Base-by-base conservation (phyloP, 2,113 vertebrate species). In the Saiga tatarica region DNA sequence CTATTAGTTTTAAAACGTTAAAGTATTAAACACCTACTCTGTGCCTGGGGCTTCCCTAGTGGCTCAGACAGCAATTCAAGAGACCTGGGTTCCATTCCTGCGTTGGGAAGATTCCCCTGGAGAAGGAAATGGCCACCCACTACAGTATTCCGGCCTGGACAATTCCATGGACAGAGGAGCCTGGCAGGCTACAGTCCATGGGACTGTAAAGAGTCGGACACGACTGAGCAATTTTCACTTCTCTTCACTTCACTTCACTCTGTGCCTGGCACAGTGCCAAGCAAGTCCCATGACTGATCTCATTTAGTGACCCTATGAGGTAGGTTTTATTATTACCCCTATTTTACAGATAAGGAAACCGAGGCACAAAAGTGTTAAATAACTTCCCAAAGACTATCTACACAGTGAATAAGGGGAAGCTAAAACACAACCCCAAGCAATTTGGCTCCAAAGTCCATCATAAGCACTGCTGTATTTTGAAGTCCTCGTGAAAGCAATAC, bases 11-110 rank as follows among this genome's bases (percentile, higher is more conserved):
- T 57, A 83, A 91, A 87, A 64, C 79, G 74, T 64, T 94, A 47
- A 92, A 95, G 84, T 96, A 85, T 96, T 84, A 93, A 97, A 87
- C 12, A 87, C n/a, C 83, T 93, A 57, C 71, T 88, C 83, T 82
- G 52, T 71, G 53, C 39, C 21, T 74, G 36, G 67, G n/a, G 67
- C 19, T 74, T 74, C 19, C 67, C 67, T 74, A 2, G 36, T 74
- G 36, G 36, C 67, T 74, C 21, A 74, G 67, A 74, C 10, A 3
- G 21, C 11, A 39, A 39, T 39, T 74, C n/a, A 0, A 23, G 67
- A 74, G 67, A 74, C n/a, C 67, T 74, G 67, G 67, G 36, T 39
- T 74, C 36, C 67, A 39, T 39, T 21, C 36, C 67, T 39, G 67
- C 19, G 67, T 74, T 39, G 36, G 67, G 67, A 74, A 74, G 67